A percentile compares a stretch with the other conserved stretches of the same genome.
These are phyloP conservation scores for Ariolimax columbianus DNA, from an alignment of 2,888 invertebrate species.

Conservation along the genomic window DNA sequence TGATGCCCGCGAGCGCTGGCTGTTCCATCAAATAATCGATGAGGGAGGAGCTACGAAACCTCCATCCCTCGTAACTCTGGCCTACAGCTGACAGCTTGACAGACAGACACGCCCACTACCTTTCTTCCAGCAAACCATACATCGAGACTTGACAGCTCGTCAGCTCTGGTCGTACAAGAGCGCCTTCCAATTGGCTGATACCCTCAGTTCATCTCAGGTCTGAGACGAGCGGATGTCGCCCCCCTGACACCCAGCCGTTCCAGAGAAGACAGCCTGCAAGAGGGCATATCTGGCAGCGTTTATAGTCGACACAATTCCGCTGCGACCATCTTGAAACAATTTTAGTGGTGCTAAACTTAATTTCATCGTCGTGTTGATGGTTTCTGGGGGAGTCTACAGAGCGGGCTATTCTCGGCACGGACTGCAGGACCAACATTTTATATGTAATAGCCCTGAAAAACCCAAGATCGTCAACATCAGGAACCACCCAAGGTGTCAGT, in stretches of 20 bases:
- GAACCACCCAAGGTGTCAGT: neutral
- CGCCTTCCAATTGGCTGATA: neutral
- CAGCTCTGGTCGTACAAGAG: too few species aligned
- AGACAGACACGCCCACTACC: too few species aligned
- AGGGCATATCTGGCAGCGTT: slow-evolving; percentile 39
- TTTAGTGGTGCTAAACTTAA: slow-evolving; percentile 52
- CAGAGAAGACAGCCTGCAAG: slow-evolving; percentile 4
- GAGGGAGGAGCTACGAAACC: too few species aligned
- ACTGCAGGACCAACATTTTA: slow-evolving; percentile 19
- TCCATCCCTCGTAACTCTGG: neutral
- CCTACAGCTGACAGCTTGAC: too few species aligned
- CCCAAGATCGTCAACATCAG: neutral
- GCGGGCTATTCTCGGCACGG: slow-evolving; percentile 2
- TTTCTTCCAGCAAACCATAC: too few species aligned
- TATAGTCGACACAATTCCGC: slow-evolving; percentile 37
- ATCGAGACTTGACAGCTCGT: too few species aligned
- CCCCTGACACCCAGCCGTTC: neutral
- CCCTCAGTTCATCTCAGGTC: slow-evolving; percentile 1
- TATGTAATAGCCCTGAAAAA: neutral
- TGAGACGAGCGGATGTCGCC: slow-evolving; percentile 20
- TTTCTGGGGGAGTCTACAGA: slow-evolving; percentile 42
- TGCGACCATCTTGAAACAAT: slow-evolving; percentile 46
- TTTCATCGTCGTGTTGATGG: slow-evolving; percentile 52
- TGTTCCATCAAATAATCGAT: too few species aligned
- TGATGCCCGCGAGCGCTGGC: too few species aligned